Base-by-base conservation (phyloP, 2,113 vertebrate species). In the Glaucidium brasilianum region DNA sequence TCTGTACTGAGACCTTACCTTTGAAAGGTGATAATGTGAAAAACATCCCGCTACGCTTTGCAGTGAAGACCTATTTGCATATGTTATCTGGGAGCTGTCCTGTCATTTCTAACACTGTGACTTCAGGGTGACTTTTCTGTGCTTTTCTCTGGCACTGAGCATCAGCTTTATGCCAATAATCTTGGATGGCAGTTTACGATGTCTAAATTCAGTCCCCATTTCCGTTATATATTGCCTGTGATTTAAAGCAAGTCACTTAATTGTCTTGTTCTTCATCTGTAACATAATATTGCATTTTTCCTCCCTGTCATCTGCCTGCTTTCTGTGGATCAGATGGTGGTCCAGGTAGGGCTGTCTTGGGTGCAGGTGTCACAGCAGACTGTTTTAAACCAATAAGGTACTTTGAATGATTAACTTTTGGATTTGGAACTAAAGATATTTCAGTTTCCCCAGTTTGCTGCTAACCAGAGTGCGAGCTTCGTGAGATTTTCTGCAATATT, bases 231-330 rank as follows among this genome's bases (percentile, higher is more conserved):
- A 53, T 34, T 60, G 34, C 39, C 73, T 50, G 45, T 72, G 50
- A 66, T 94, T 92, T 93, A 90, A 64, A 93, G 67, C 49, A 73
- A 93, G 81, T 45, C 81, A 58, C 39, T 93, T 86, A 71, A 91
- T 77, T 72, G 10, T 73, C 81, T 78, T 69, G 62, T 68, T 95
- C 74, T 43, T 92, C 18, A 11, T 66, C 35, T 53, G 69, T 72
- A 68, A 82, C 2, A 3, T 10, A 59, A 75, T 9, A 12, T 9
- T 47, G 60, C 34, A 1, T 75, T 95, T 72, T 53, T 55, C 34
- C 55, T 95, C 43, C 25, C 58, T 41, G 47, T 43, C 10, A 2
- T 22, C 84, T 80, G 23, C 43, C 67, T 71, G 56, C n/a, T 91
- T n/a, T 88, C 69, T 3, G 10, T 11, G 53, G 41, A 27, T 81